Evolutionary conservation across 2,113 vertebrate genomes (phyloP).

Genomic region (Pelmatolapia mariae): DNA sequence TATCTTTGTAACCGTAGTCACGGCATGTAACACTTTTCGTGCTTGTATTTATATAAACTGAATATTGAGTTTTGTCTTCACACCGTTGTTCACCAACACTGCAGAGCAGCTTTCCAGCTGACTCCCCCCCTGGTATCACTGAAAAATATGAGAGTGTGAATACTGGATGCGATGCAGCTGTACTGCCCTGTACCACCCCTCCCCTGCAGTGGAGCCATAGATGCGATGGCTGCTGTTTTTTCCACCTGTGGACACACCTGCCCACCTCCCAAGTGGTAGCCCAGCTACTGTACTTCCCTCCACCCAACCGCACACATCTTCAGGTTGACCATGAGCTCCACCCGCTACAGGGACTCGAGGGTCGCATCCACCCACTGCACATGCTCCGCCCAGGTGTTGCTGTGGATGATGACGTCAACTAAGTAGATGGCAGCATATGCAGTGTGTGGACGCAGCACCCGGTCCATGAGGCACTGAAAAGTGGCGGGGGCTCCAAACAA

Average conservation of each 20-base stretch:
- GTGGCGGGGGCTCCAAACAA: neutral
- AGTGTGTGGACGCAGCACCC: neutral
- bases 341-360: neutral
- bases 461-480: neutral
- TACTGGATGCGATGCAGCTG: neutral
- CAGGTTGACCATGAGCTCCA: neutral
- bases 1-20: neutral
- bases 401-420: neutral
- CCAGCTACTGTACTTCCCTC: neutral
- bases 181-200: neutral
- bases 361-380: neutral
- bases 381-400: neutral
- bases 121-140: too few relatives aligned
- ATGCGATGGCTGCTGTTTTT: neutral
- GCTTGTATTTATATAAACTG: neutral
- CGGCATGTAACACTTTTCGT: neutral
- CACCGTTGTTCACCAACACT: accelerated
- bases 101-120: neutral
- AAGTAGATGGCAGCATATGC: neutral
- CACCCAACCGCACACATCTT: neutral
- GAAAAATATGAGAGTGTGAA: neutral
- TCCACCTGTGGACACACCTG: neutral
- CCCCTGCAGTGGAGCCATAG: neutral
- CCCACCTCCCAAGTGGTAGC: neutral
- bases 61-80: neutral